A percentile compares a stretch with the other conserved stretches of the same genome.
These are phyloP conservation scores for Bombyx mori DNA, from an alignment of 1,140 invertebrate genomes.

Conservation along the genomic window DNA sequence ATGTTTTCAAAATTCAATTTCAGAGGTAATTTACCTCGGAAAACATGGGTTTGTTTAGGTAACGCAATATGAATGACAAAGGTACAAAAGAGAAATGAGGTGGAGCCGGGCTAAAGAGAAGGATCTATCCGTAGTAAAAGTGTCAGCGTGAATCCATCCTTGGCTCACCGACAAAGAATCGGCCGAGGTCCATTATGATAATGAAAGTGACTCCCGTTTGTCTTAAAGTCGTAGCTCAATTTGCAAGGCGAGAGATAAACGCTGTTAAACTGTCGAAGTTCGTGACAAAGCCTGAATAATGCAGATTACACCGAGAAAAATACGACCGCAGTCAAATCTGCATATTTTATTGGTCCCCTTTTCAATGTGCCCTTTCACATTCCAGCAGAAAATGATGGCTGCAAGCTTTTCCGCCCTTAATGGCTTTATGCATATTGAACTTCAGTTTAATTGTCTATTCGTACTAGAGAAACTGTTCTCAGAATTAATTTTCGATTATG, in stretches of 20 bases:
- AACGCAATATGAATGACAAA: neutral
- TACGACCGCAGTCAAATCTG: constrained; percentile 67
- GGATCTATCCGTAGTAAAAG: constrained; percentile 25
- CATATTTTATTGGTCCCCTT: constrained; percentile 67
- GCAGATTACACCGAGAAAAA: constrained; percentile 70
- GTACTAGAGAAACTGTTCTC: too few species aligned
- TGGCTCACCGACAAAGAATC: constrained; percentile 62
- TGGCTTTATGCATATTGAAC: too few species aligned
- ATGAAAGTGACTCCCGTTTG: constrained; percentile 69
- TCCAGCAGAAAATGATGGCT: constrained; percentile 25
- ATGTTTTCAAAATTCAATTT: too few species aligned
- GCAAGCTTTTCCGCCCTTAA: neutral
- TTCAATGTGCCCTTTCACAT: constrained; percentile 48
- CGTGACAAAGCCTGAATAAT: constrained; percentile 70
- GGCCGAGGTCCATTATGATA: constrained; percentile 67
- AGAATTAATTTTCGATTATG: neutral
- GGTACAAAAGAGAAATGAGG: constrained; percentile 7
- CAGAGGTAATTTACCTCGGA: too few species aligned
- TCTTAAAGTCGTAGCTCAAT: constrained; percentile 71
- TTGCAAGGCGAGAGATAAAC: constrained; percentile 70
- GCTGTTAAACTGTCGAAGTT: constrained; percentile 71
- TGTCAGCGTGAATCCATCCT: constrained; percentile 46
- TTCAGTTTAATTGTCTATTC: neutral
- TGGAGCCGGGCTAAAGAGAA: constrained; percentile 8
- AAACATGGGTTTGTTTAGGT: too few species aligned